A percentile compares a stretch with the other conserved stretches of the same genome.
These are phyloP conservation scores for Spodoptera picta DNA, from an alignment of 2,888 invertebrate species.

Conservation along the genomic window DNA sequence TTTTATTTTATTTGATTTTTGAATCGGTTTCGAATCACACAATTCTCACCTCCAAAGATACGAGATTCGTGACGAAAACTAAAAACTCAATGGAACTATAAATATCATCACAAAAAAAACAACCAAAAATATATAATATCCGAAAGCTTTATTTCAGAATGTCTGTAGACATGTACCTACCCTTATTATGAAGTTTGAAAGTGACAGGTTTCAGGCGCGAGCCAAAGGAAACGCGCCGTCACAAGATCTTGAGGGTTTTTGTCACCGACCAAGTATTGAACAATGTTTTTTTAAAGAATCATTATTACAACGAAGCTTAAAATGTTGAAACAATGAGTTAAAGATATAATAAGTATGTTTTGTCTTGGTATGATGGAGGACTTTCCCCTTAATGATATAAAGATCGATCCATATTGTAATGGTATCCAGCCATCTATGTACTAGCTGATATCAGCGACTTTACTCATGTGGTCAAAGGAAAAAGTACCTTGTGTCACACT, in stretches of 20 bases:
- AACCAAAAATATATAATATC: not conserved
- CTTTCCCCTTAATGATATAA: too few relatives aligned
- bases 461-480: too few relatives aligned
- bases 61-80: too few relatives aligned
- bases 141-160: not conserved
- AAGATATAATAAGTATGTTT: not conserved
- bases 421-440: too few relatives aligned
- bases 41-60: too few relatives aligned
- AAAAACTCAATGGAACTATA: too few relatives aligned
- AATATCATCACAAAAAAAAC: not conserved
- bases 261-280: not conserved
- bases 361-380: not conserved
- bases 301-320: too few relatives aligned
- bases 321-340: too few relatives aligned
- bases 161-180: not conserved
- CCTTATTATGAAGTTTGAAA: conserved; percentile 3
- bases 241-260: not conserved
- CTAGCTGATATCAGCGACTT: too few relatives aligned
- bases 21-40: too few relatives aligned
- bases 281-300: not conserved
- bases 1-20: not conserved
- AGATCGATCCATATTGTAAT: too few relatives aligned
- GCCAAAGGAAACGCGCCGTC: not conserved
- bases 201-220: not conserved
- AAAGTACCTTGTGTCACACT: too few relatives aligned